Evolutionary conservation across 2,797 vertebrate species (phyloP).

Genomic region (Pangasius mekongensis): DNA sequence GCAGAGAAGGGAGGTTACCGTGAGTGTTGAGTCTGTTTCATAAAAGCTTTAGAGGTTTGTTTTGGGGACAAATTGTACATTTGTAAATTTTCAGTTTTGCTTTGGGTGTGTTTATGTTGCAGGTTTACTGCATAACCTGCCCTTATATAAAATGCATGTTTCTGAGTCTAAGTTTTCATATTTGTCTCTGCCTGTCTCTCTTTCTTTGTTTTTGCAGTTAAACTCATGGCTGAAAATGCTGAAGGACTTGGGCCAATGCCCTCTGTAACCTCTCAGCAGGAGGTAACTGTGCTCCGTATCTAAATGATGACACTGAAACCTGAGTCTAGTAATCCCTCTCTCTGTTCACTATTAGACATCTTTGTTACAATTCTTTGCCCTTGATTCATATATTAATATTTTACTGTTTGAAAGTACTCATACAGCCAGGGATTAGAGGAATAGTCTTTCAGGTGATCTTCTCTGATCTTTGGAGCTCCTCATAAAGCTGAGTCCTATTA

Average conservation of each 20-base stretch:
- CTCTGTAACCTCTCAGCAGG: conserved; percentile 69
- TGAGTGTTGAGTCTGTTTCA: conserved; percentile 57
- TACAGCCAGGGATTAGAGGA: background rate
- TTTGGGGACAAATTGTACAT: conserved; percentile 8
- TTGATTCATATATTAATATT: conserved; percentile 54
- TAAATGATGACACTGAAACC: conserved; percentile 64
- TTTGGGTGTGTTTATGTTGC: background rate
- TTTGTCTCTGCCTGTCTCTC: conserved; percentile 12
- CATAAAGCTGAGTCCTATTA: background rate
- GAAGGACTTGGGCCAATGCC: conserved; percentile 64
- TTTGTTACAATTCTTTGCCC: conserved; percentile 49
- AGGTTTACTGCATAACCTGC: background rate
- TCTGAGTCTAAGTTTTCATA: background rate
- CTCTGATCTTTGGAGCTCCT: background rate
- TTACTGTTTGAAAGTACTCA: conserved; percentile 18
- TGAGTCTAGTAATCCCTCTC: conserved; percentile 62
- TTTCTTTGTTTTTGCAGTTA: conserved; percentile 62
- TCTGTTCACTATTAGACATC: conserved; percentile 54
- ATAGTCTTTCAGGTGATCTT: background rate
- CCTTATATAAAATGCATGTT: background rate
- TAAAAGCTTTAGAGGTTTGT: background rate
- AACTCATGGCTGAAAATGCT: conserved; percentile 60
- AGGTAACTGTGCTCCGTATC: conserved; percentile 69
- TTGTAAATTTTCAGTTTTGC: conserved; percentile 11
- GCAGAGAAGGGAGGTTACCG: conserved; percentile 68